These are phyloP conservation scores for Lordiphosa mommai DNA, from an alignment of 1,140 invertebrate species.

Conservation along the genomic window DNA sequence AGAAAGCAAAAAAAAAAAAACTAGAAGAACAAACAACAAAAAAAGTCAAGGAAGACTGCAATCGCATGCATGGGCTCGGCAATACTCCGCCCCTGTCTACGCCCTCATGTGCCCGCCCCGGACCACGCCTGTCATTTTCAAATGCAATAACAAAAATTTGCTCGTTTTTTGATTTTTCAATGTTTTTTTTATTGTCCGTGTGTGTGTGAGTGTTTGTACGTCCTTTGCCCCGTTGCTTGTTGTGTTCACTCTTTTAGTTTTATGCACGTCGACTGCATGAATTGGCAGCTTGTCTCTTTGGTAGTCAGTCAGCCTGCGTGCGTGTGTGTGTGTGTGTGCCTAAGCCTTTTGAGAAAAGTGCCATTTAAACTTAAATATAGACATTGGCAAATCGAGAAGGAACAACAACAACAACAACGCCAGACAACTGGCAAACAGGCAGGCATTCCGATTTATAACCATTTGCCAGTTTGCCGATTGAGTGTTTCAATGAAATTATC, in stretches of 20 bases:
- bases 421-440: constrained; percentile 15
- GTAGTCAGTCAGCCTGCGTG: constrained; percentile 61
- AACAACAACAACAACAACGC: neutral
- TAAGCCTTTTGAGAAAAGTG: constrained; percentile 73
- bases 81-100: constrained; percentile 37
- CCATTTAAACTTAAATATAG: constrained; percentile 77
- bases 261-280: constrained; percentile 71
- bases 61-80: constrained; percentile 62
- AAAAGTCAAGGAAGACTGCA: constrained; percentile 37
- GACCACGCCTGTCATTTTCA: constrained; percentile 68
- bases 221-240: constrained; percentile 18
- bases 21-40: constrained; percentile 17
- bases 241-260: constrained; percentile 75
- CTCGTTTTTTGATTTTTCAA: constrained; percentile 62
- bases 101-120: constrained; percentile 38
- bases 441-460: constrained; percentile 57
- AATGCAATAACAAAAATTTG: constrained; percentile 75
- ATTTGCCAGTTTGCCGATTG: constrained; percentile 67
- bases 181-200: constrained; percentile 26
- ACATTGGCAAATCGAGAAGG: constrained; percentile 44
- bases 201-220: neutral
- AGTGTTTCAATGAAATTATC: constrained; percentile 74
- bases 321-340: constrained; percentile 27
- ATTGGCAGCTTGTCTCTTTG: constrained; percentile 74
- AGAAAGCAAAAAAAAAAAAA: constrained; percentile 25